Evolutionary conservation across 2,113 vertebrate genomes (phyloP).

Genomic region (Pica pica): DNA sequence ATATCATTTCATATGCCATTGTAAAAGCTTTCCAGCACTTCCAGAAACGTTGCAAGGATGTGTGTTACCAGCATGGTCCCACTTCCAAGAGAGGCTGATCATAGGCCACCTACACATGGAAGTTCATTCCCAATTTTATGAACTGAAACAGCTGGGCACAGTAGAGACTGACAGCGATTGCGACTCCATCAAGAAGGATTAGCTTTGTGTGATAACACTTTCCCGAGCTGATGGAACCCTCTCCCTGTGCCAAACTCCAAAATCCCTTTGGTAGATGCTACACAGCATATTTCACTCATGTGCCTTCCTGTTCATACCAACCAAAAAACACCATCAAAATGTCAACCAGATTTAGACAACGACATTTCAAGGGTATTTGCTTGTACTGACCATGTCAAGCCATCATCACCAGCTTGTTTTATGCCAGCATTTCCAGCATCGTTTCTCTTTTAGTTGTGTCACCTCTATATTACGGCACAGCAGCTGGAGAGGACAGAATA

Average conservation of each 20-base stretch:
- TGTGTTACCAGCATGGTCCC: not conserved
- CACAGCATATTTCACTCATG: not conserved
- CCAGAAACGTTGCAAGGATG: not conserved
- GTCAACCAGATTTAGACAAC: not conserved
- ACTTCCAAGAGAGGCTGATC: not conserved
- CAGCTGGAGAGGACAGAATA: not conserved
- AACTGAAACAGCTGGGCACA: not conserved
- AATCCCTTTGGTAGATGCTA: not conserved
- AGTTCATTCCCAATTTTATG: not conserved
- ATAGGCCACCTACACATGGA: not conserved
- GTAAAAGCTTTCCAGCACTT: not conserved
- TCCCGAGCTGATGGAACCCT: not conserved
- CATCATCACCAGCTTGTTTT: not conserved
- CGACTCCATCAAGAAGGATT: not conserved
- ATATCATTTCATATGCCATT: fast-evolving
- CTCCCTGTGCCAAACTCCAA: not conserved
- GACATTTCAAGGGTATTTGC: not conserved
- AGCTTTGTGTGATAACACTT: not conserved
- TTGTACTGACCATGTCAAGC: not conserved
- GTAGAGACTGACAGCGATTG: not conserved
- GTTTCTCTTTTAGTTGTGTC: not conserved
- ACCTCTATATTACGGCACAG: not conserved
- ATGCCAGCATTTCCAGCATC: not conserved
- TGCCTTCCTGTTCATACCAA: not conserved
- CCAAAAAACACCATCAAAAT: not conserved